These are phyloP conservation scores for Eumerus sabulonum DNA, from an alignment of 2,888 invertebrate genomes.

Conservation along the genomic window DNA sequence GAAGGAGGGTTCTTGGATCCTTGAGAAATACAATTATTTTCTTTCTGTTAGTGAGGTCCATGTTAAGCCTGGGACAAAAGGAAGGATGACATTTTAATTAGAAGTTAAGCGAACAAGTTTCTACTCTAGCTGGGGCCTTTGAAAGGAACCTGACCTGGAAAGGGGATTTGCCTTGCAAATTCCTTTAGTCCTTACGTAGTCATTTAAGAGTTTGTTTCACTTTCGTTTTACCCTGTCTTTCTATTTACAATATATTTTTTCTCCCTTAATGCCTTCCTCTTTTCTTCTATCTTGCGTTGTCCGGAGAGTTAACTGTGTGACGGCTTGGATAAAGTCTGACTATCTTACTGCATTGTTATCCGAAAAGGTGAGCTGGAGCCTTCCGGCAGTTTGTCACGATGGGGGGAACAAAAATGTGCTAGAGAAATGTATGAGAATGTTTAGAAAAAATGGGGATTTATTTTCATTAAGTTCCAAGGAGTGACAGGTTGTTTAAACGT, in stretches of 20 bases:
- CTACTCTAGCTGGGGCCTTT: conserved; percentile 1
- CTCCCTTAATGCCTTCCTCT: too few species aligned
- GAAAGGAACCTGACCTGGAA: conserved; percentile 50
- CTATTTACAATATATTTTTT: too few species aligned
- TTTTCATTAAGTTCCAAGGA: conserved; percentile 1
- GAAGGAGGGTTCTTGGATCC: conserved; percentile 40
- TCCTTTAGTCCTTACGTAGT: conserved; percentile 28
- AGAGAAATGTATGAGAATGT: not conserved
- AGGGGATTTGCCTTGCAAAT: conserved; percentile 40
- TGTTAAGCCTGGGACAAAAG: conserved; percentile 17
- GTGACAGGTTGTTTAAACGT: too few species aligned
- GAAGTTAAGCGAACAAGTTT: conserved; percentile 36
- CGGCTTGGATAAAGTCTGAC: conserved; percentile 5
- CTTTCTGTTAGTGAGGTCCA: conserved; percentile 15
- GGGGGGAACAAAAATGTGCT: not conserved
- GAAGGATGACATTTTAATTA: conserved; percentile 57
- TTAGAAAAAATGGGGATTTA: conserved; percentile 16
- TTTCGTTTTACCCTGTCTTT: not conserved
- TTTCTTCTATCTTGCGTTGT: too few species aligned
- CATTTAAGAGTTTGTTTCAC: conserved; percentile 28
- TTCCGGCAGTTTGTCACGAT: conserved; percentile 53
- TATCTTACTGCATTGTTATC: conserved; percentile 30
- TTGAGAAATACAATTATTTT: not conserved
- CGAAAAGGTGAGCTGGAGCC: conserved; percentile 10
- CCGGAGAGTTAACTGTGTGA: conserved; percentile 20